These are phyloP conservation scores for Gymnocypris eckloni DNA, from an alignment of 2,797 vertebrate species.

Conservation along the genomic window DNA sequence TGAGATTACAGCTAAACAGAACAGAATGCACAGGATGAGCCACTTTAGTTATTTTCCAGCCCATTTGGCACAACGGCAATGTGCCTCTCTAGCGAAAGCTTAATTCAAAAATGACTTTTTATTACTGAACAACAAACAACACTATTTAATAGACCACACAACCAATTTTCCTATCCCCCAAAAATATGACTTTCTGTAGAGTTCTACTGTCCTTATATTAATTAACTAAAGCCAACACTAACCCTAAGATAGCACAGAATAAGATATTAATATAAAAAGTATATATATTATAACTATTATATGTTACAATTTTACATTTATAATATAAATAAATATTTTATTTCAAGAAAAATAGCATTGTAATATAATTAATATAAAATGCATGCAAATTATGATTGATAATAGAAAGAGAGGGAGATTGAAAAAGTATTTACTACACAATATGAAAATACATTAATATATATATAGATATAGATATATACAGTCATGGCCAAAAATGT, in stretches of 20 bases:
- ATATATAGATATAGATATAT: too few relatives aligned
- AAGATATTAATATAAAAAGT: neutral
- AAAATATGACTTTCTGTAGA: neutral
- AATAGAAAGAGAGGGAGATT: too few relatives aligned
- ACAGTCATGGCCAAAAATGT: too few relatives aligned
- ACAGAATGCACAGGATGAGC: constrained; percentile 36
- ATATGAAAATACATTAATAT: too few relatives aligned
- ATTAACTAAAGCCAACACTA: neutral
- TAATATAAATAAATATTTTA: too few relatives aligned
- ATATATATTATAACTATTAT: neutral
- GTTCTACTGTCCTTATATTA: neutral
- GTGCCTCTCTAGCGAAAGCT: constrained; percentile 10
- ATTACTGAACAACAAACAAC: neutral
- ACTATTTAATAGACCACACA: neutral
- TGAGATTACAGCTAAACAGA: constrained; percentile 37
- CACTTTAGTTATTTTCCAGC: constrained; percentile 45
- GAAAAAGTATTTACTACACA: too few relatives aligned
- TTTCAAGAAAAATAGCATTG: too few relatives aligned
- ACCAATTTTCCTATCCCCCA: neutral
- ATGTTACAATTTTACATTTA: neutral
- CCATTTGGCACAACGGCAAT: constrained; percentile 29
- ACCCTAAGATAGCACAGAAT: neutral
- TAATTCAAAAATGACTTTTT: constrained; percentile 18
- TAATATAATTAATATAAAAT: neutral
- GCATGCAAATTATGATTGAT: neutral